Conservation (phyloP, 2,888 invertebrate genomes). For the Mellilla xanthometata region DNA sequence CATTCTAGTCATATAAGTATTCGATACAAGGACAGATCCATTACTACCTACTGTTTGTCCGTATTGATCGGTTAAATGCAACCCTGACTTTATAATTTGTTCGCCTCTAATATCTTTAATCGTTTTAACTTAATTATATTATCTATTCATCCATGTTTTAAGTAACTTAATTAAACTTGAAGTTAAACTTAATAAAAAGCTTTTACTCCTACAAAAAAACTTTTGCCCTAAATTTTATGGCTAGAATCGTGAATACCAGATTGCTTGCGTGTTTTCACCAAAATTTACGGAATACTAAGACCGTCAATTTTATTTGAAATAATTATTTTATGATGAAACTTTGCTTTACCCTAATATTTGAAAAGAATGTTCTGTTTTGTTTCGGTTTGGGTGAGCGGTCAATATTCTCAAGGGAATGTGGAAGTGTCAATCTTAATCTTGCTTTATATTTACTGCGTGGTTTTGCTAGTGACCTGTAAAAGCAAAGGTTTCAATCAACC, state of each 20-base stretch:
- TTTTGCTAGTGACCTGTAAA: no score
- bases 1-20: conserved; percentile 4
- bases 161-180: no score
- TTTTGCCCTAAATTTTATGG: conserved; percentile 11
- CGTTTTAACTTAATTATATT: neutral
- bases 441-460: no score
- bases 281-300: no score
- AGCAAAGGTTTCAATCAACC: no score
- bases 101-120: conserved; percentile 23
- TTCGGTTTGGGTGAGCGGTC: conserved; percentile 4
- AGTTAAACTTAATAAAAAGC: conserved; percentile 1
- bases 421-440: neutral
- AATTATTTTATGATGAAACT: conserved; percentile 8
- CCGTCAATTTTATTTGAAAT: conserved; percentile 1
- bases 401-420: neutral
- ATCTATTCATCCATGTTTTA: neutral
- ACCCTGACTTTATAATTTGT: conserved; percentile 45
- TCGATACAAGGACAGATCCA: conserved; percentile 54
- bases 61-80: conserved; percentile 56
- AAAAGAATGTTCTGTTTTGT: neutral
- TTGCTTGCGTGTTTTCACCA: conserved; percentile 15
- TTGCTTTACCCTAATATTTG: neutral
- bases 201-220: conserved; percentile 4
- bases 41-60: conserved; percentile 55
- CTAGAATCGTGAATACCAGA: conserved; percentile 13